Base-by-base conservation (phyloP, 2,797 vertebrate genomes). In the Oreonectes daqikongensis region DNA sequence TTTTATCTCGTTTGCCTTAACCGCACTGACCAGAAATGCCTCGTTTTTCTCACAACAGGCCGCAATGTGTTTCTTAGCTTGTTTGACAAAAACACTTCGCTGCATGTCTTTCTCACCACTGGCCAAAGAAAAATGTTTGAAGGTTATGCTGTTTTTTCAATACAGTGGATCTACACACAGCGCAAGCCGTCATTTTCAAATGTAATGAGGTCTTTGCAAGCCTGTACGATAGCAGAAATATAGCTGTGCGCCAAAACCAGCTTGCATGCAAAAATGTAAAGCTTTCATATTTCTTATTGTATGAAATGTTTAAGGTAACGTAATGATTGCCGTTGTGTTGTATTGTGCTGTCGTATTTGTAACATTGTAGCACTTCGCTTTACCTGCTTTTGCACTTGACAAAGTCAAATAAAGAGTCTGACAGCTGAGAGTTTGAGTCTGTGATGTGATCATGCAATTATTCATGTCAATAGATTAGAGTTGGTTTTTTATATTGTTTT, bases 331-430 rank as follows among this genome's bases (percentile, higher is more conserved):
- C 60, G 26, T 18, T 50, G 11, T 82, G 68, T 73, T 63, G 30
- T 72, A 72, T 79, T 69, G 48, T 85, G 84, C 84, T 73, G 72
- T 68, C 78, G 26, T 88, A 86, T 86, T 87, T 87, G 86, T 70
- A 77, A 86, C 82, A 73, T 78, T 85, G 85, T 89, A 91, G 89
- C 90, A 90, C 89, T 91, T 90, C 84, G 84, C 79, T 90, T 89
- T 83, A 85, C 81, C 82, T n/a, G 91, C 91, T 94, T 92, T 92
- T 93, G 92, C 91, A 93, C 92, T 91, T 87, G 93, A 94, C 93
- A 94, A 94, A 91, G 92, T 94, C 90, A 20, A 93, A 92, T 92
- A 92, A 93, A 92, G 86, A 67, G 74, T 92, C 91, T 93, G 93
- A 93, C 92, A 88, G 92, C 92, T 91, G 74, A 84, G n/a, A 24